Base-by-base conservation (phyloP, 2,888 invertebrate genomes). In the Linyphia triangularis region DNA sequence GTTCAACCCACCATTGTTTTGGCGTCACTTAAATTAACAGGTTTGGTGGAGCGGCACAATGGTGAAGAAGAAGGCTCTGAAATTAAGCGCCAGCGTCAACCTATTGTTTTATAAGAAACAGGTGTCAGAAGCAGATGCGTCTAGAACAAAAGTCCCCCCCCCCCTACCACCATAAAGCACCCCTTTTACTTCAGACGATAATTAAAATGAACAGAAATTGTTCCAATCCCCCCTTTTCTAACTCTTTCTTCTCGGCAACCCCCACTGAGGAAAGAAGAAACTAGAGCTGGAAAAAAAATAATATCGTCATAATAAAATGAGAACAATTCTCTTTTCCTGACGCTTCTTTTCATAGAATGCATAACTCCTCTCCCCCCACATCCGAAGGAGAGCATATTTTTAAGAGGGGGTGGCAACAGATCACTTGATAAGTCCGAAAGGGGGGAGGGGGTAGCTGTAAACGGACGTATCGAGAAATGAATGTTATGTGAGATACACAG, bases 21-120 rank as follows among this genome's bases (percentile, higher is more conserved):
- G 79, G 81, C 85, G 83, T 85, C 89, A 89, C 85, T 90, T 90
- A 90, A 85, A 89, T 89, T 89, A 89, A 89, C 89, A 89, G 85
- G 89, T 89, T 81, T 89, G 89, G 82, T 84, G 51, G 79, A 16
- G 79, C 51, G 82, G 65, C 67, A 89, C 89, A 89, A 89, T 79
- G 77, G 37, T 1, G 37, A 65, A 77, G 78, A 89, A 78, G 78
- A 89, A 84, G 77, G 83, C 73, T 69, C 69, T 85, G 70, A 89
- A 89, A 89, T 89, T 85, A 89, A 89, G 85, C 89, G 81, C 75
- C 69, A 57, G 65, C 84, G 89, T 89, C 89, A 88, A 57, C 77
- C 88, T 33, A 84, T 89, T 89, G 89, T 89, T 84, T 84, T 89
- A 89, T 89, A 89, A 89, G 89, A 89, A 89, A 89, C 89, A 89